phyloP scores from a whole-genome alignment of 2,113 vertebrate genomes.

The Carlito syrichta region DNA sequence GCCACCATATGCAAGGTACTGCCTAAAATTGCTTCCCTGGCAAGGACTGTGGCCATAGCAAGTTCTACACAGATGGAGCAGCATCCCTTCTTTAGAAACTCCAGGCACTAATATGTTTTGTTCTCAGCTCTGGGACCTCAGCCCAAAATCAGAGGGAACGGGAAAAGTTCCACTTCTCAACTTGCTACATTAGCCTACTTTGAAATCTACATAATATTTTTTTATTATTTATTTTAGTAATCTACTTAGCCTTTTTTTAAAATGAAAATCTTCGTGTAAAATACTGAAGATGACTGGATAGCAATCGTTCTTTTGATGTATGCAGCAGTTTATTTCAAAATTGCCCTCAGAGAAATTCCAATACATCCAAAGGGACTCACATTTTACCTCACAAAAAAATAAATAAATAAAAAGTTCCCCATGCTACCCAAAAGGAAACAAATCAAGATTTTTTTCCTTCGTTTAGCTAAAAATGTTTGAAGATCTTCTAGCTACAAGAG shows the following conservation, averaged over 20 bases:
- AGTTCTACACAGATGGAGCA: not conserved
- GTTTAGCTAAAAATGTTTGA: not conserved
- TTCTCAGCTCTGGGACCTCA: not conserved
- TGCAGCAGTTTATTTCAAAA: slow-evolving; percentile 23
- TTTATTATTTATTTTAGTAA: not conserved
- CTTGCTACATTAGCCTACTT: not conserved
- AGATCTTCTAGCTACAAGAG: not conserved
- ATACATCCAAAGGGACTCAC: not conserved
- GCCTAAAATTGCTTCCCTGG: not conserved
- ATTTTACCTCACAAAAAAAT: not conserved
- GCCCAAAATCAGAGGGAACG: not conserved
- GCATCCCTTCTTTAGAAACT: not conserved
- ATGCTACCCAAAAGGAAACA: not conserved
- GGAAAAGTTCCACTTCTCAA: not conserved
- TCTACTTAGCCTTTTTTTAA: not conserved
- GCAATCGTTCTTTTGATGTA: not conserved
- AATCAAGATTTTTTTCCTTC: not conserved
- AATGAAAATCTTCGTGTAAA: not conserved
- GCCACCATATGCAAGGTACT: not conserved
- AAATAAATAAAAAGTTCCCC: not conserved
- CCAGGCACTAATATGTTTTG: not conserved
- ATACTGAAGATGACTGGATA: not conserved
- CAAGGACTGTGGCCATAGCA: not conserved
- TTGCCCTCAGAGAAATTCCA: not conserved
- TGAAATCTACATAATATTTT: slow-evolving; percentile 9